Conservation (phyloP, 2,113 vertebrate species). For the Danio rerio region GRCz12tu NC_133193.1:15025001-15025500, state of each 20-base stretch:
- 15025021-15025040: constrained; percentile 35
- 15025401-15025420: no score
- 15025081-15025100: not conserved
- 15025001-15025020: not conserved
- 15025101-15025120: constrained; percentile 9
- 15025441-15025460: no score
- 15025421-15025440: no score
- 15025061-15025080: not conserved
- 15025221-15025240: not conserved
- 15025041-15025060: constrained; percentile 37
- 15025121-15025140: not conserved
- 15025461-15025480: no score
- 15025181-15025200: no score
- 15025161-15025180: no score
- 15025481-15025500: no score
- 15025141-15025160: constrained; percentile 3
- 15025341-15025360: no score
- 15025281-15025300: constrained; percentile 2
- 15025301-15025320: not conserved
- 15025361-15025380: no score
- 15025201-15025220: not conserved
- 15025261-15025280: not conserved
- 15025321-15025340: not conserved
- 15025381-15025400: no score
- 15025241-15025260: not conserved